Evolutionary conservation across 2,113 vertebrate species (phyloP).

Genomic region (Gymnogyps californianus): DNA sequence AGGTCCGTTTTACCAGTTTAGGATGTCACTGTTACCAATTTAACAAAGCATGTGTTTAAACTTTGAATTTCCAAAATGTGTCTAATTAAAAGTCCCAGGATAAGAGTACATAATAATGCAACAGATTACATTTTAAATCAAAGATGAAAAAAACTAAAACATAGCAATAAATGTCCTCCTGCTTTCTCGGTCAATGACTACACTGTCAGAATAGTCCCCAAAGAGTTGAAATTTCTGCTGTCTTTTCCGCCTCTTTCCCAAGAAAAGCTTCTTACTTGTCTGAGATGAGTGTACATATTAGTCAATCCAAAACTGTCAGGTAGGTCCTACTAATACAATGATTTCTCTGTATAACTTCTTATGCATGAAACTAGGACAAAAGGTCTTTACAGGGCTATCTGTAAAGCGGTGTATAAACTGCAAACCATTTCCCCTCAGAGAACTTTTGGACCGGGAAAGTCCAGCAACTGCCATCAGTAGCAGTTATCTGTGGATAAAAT

Average conservation of each 20-base stretch:
- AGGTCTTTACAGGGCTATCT: neutral
- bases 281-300: neutral
- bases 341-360: neutral
- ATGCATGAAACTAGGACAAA: neutral
- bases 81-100: neutral
- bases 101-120: neutral
- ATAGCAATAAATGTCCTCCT: neutral
- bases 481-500: neutral
- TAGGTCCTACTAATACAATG: neutral
- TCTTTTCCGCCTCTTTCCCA: neutral
- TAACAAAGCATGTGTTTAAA: neutral
- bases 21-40: neutral
- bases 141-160: neutral
- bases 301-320: neutral
- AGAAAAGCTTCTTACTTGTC: neutral
- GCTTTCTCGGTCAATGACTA: neutral
- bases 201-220: neutral
- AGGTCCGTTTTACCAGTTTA: neutral
- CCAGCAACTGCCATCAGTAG: neutral
- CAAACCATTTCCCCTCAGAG: neutral
- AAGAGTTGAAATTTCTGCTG: neutral
- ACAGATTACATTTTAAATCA: neutral
- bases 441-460: neutral
- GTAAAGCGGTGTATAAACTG: neutral
- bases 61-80: neutral